A percentile compares a stretch with the other conserved stretches of the same genome.
Evolutionary conservation across 2,113 vertebrate genomes (phyloP).

Genomic region (Oceanites oceanicus): DNA sequence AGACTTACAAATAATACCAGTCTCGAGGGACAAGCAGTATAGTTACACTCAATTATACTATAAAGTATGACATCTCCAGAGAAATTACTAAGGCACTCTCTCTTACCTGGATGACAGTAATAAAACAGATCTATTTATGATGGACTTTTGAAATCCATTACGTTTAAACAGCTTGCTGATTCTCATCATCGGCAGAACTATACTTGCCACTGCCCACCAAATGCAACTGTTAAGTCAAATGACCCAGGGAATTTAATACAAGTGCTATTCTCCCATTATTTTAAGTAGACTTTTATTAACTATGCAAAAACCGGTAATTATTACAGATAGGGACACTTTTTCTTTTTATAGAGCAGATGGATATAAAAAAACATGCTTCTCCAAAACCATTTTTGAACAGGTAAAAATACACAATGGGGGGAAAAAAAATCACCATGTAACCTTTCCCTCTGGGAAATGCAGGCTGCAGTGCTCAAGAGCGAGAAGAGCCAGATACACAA

Average conservation of each 20-base stretch:
- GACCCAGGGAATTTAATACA: slow-evolving; percentile 4
- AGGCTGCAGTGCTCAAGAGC: not conserved
- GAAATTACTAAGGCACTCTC: slow-evolving; percentile 51
- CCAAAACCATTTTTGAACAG: not conserved
- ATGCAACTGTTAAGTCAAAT: slow-evolving; percentile 41
- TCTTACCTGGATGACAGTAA: slow-evolving; percentile 66
- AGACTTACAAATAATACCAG: slow-evolving; percentile 31
- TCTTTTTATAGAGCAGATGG: slow-evolving; percentile 1
- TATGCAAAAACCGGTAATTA: slow-evolving; percentile 28
- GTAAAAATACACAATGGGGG: not conserved
- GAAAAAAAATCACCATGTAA: not conserved
- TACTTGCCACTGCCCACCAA: slow-evolving; percentile 22
- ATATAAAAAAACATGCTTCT: not conserved
- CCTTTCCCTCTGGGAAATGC: not conserved
- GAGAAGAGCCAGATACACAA: not conserved
- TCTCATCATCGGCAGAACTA: slow-evolving; percentile 3
- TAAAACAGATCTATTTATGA: slow-evolving; percentile 68
- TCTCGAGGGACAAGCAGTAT: slow-evolving; percentile 41
- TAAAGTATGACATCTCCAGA: slow-evolving; percentile 67
- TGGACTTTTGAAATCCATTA: slow-evolving; percentile 55
- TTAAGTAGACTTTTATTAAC: slow-evolving; percentile 32
- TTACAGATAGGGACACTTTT: not conserved
- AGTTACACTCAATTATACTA: slow-evolving; percentile 68
- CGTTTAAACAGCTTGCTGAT: slow-evolving; percentile 54
- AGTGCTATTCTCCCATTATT: slow-evolving; percentile 21